These are phyloP conservation scores for Pectinophora gossypiella DNA, from an alignment of 1,140 invertebrate species.

Conservation along the genomic window DNA sequence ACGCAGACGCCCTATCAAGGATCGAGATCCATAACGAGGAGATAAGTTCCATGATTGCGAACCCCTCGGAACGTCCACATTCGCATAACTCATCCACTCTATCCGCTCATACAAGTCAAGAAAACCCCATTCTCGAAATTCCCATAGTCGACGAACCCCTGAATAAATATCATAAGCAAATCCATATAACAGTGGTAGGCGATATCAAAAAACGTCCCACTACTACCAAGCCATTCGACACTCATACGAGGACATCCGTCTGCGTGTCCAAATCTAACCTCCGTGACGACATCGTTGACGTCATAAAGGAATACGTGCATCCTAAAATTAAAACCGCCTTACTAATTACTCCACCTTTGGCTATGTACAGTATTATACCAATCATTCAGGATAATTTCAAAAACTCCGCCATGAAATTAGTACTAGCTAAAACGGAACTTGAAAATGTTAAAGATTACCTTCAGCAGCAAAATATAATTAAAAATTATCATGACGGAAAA, in stretches of 20 bases:
- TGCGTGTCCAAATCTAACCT: not conserved
- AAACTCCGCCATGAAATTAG: too few species aligned
- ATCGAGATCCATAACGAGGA: not conserved
- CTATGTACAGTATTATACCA: too few species aligned
- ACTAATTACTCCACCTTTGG: not conserved
- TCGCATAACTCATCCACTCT: not conserved
- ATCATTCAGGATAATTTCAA: too few species aligned
- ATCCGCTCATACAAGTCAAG: not conserved
- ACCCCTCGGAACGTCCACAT: not conserved
- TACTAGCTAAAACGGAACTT: too few species aligned
- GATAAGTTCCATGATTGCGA: not conserved
- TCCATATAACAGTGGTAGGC: not conserved
- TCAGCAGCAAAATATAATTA: not conserved
- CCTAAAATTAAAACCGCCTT: constrained; percentile 2
- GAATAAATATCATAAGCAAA: not conserved
- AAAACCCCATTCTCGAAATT: not conserved
- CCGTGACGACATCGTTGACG: not conserved
- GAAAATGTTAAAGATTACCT: constrained; percentile 1
- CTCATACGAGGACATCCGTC: not conserved
- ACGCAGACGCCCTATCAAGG: too few species aligned
- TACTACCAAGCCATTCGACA: not conserved
- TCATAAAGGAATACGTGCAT: constrained; percentile 1
- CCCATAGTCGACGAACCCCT: not conserved
- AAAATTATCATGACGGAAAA: not conserved
- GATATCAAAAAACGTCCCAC: not conserved